Evolutionary conservation across 53 echinoderm and acorn worm species (phyloP).

Genomic region (Zoroaster sp.): DNA sequence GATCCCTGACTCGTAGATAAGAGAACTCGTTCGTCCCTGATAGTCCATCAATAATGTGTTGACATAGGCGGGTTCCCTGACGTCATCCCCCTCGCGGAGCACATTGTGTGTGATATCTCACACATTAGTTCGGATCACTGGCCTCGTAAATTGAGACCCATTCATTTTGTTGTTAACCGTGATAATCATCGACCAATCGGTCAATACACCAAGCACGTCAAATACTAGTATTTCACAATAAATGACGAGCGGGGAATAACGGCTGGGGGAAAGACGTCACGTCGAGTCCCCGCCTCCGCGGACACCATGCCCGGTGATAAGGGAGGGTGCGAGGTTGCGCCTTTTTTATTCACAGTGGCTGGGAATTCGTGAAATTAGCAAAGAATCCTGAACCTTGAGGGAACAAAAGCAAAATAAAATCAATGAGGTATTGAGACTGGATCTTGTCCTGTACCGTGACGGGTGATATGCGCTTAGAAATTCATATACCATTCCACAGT

Average conservation of each 20-base stretch:
- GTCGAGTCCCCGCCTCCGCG: not conserved
- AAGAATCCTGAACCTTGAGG: not conserved
- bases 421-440: not conserved
- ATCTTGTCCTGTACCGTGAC: not conserved
- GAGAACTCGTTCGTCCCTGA: not conserved
- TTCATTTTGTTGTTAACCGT: not conserved
- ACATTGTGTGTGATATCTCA: not conserved
- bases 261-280: not conserved
- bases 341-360: not conserved
- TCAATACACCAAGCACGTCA: slow-evolving; percentile 27
- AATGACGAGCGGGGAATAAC: slow-evolving; percentile 1
- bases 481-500: not conserved
- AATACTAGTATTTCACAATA: not conserved
- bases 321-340: not conserved
- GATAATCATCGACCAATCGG: slow-evolving; percentile 25
- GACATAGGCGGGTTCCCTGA: slow-evolving; percentile 11
- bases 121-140: not conserved
- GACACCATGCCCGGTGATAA: too few relatives aligned
- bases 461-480: not conserved
- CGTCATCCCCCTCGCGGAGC: not conserved
- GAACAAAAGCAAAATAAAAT: not conserved
- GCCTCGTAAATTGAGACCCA: not conserved
- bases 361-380: slow-evolving; percentile 1
- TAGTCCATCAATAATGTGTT: not conserved
- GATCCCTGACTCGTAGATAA: not conserved